Percentiles rank a stretch among this genome's conserved stretches.
phyloP scores from a whole-genome alignment of 2,888 invertebrate species.

The Erebia ligea region DNA sequence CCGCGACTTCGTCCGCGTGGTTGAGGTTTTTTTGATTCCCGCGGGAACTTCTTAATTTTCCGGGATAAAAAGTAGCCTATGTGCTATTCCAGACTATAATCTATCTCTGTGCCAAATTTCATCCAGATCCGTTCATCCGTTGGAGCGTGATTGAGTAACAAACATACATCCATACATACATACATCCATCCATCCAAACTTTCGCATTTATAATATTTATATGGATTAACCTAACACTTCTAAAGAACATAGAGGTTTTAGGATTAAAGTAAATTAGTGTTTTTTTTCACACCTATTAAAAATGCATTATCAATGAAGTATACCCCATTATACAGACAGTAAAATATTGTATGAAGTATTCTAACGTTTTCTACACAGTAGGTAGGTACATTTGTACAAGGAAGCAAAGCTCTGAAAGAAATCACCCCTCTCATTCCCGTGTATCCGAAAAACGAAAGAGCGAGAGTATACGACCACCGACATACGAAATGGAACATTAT shows the following conservation, averaged over 20 bases:
- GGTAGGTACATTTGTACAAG: conserved; percentile 11
- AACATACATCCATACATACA: too few species aligned
- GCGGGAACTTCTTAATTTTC: too few species aligned
- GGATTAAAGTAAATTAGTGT: background rate
- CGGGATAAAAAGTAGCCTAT: too few species aligned
- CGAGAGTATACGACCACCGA: conserved; percentile 42
- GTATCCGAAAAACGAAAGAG: conserved; percentile 25
- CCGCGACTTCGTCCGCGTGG: too few species aligned
- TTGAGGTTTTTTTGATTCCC: too few species aligned
- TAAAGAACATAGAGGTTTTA: background rate
- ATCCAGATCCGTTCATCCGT: too few species aligned
- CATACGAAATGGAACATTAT: conserved; percentile 48
- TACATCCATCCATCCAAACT: too few species aligned
- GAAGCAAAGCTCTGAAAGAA: conserved; percentile 12
- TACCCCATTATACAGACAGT: background rate
- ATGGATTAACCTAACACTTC: too few species aligned
- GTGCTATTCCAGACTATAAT: too few species aligned
- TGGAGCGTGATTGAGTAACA: too few species aligned
- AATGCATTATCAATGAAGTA: background rate
- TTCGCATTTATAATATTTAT: too few species aligned
- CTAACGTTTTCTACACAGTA: conserved; percentile 12
- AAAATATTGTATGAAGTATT: conserved; percentile 2
- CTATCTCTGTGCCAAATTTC: too few species aligned
- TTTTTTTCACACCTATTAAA: background rate
- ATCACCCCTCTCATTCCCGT: background rate